Evolutionary conservation across 2,113 vertebrate genomes (phyloP).

Genomic region (sheep (Ovis aries)): DNA sequence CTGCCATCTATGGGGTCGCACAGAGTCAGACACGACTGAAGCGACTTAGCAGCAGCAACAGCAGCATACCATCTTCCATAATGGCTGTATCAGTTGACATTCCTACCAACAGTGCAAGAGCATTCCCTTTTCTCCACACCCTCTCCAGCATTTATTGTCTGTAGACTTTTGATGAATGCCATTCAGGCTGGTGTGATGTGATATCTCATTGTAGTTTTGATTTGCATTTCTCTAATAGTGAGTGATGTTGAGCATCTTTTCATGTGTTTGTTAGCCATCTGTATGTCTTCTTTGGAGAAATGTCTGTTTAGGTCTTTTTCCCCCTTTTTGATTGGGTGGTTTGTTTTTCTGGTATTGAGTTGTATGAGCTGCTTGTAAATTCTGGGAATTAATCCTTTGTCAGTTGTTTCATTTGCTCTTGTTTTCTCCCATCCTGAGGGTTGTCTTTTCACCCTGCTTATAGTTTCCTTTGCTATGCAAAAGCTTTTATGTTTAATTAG

Average conservation of each 20-base stretch:
- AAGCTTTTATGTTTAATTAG: not conserved
- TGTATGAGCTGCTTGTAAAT: not conserved
- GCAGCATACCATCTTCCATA: not conserved
- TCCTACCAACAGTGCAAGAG: not conserved
- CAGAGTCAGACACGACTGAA: too few species aligned
- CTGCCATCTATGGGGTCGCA: too few species aligned
- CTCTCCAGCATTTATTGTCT: not conserved
- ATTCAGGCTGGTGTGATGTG: not conserved
- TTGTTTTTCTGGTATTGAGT: not conserved
- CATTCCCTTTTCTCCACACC: not conserved
- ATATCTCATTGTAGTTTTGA: not conserved
- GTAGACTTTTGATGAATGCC: not conserved
- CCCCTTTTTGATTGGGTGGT: not conserved
- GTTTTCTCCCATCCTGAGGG: not conserved
- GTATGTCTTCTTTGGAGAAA: not conserved
- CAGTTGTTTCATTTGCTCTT: not conserved
- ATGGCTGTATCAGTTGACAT: not conserved
- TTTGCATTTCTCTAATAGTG: not conserved
- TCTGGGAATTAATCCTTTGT: not conserved
- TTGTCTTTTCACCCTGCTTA: not conserved
- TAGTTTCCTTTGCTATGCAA: not conserved
- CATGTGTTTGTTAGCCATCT: not conserved
- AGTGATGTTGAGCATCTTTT: not conserved
- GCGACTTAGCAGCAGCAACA: too few species aligned
- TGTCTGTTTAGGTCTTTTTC: not conserved